A percentile compares a stretch with the other conserved stretches of the same genome.
These are phyloP conservation scores for Eupristina koningsbergeri DNA, from an alignment of 1,140 invertebrate species.

Conservation along the genomic window DNA sequence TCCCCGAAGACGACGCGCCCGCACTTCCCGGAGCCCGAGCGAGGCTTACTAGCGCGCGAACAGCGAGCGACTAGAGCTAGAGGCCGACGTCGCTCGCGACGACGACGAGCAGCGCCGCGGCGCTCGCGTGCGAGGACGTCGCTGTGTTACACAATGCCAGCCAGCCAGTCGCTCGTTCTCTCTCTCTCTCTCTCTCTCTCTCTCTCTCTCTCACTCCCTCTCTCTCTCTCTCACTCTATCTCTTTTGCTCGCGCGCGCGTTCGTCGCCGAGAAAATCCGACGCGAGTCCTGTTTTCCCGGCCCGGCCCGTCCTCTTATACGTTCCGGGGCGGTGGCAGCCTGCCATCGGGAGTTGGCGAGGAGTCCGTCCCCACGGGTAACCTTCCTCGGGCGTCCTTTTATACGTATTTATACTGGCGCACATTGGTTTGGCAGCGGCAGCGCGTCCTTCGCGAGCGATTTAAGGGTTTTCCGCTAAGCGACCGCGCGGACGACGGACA, in stretches of 20 bases:
- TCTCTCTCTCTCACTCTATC: background rate
- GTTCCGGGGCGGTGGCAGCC: conserved; percentile 12
- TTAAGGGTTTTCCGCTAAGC: background rate
- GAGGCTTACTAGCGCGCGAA: conserved; percentile 16
- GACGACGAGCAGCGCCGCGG: conserved; percentile 21
- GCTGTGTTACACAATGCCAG: background rate
- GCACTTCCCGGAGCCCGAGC: background rate
- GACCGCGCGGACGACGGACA: background rate
- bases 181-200: background rate
- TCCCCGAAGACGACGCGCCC: background rate
- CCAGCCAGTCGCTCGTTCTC: background rate
- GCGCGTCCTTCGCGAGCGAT: background rate
- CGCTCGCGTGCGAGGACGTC: conserved; percentile 29
- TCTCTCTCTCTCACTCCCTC: background rate
- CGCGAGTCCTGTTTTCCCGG: conserved; percentile 38
- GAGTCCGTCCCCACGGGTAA: background rate
- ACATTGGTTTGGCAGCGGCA: background rate
- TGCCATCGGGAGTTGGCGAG: conserved; percentile 21
- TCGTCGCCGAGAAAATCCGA: conserved; percentile 5
- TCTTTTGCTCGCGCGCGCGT: conserved; percentile 10
- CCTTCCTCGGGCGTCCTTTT: conserved; percentile 36
- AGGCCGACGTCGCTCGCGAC: background rate
- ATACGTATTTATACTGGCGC: no score
- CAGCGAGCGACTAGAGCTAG: conserved; percentile 37
- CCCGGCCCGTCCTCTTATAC: conserved; percentile 28